Percentiles rank a stretch among this genome's conserved stretches.
Evolutionary conservation across 1,140 invertebrate species (phyloP).

Genomic region (Pseudomyrmex flavicornis): DNA sequence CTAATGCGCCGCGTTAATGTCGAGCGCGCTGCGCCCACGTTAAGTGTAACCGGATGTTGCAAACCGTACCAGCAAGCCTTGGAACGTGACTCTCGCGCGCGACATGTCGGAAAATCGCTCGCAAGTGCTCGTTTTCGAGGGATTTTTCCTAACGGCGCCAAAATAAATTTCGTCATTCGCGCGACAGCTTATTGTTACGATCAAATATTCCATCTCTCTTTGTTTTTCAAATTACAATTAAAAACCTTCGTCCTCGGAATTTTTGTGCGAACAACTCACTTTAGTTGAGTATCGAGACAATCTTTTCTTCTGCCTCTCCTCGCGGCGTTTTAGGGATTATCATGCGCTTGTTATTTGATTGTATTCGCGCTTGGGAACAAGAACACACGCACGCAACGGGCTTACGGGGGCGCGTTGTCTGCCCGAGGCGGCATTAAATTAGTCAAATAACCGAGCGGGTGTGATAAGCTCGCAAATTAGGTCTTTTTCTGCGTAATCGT

Average conservation of each 20-base stretch:
- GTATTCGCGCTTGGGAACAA: background rate
- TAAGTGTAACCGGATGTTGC: conserved; percentile 69
- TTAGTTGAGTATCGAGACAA: too few species aligned
- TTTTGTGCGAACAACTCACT: too few species aligned
- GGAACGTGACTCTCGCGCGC: conserved; percentile 69
- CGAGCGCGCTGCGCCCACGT: conserved; percentile 64
- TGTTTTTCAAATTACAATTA: too few species aligned
- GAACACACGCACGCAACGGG: background rate
- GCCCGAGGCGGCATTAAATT: conserved; percentile 38
- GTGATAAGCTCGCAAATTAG: conserved; percentile 62
- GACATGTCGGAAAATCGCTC: conserved; percentile 64
- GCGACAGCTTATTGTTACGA: background rate
- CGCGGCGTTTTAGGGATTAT: too few species aligned
- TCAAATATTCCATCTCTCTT: background rate
- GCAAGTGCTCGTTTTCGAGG: conserved; percentile 49
- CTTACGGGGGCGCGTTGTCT: too few species aligned
- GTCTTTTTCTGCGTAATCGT: conserved; percentile 65
- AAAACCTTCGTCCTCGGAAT: too few species aligned
- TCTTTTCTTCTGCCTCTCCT: too few species aligned
- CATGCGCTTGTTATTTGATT: background rate
- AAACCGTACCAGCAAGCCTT: conserved; percentile 61
- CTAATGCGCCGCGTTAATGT: conserved; percentile 49
- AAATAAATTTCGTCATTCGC: conserved; percentile 24
- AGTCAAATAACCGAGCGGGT: conserved; percentile 26
- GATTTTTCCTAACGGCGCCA: conserved; percentile 37